Percentiles rank a stretch among this genome's conserved stretches.
phyloP scores from a whole-genome alignment of 2,797 vertebrate species.

The Spinus pinus region DNA sequence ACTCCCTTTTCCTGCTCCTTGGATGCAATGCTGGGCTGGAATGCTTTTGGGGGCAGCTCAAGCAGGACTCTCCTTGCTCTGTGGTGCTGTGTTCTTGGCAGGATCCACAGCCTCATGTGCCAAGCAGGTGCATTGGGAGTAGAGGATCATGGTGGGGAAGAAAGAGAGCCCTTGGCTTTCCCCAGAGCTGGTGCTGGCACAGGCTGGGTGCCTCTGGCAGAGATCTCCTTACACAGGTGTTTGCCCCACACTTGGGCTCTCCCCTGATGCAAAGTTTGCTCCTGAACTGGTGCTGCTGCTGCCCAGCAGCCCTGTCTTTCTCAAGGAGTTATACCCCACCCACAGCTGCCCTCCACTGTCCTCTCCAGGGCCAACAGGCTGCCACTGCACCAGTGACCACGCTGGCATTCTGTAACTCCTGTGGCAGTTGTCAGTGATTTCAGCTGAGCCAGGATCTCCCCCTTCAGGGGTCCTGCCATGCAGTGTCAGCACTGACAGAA shows the following conservation, averaged over 20 bases:
- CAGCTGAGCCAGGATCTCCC: background rate
- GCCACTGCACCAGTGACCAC: background rate
- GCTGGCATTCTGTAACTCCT: background rate
- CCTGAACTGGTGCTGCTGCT: background rate
- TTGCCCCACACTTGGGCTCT: background rate
- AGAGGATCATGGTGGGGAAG: background rate
- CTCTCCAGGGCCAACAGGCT: background rate
- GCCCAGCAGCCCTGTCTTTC: background rate
- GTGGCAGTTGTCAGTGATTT: background rate
- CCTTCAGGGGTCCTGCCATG: background rate
- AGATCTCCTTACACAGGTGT: background rate
- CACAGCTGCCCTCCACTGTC: background rate
- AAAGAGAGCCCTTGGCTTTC: background rate
- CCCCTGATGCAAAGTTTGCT: background rate
- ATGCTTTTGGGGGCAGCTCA: background rate
- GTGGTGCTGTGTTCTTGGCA: background rate
- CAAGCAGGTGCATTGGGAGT: background rate
- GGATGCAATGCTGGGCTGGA: background rate
- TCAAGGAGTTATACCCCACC: background rate
- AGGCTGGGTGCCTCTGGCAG: background rate
- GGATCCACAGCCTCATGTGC: rapidly evolving
- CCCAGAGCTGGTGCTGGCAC: background rate
- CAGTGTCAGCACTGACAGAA: background rate
- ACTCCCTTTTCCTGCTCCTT: background rate
- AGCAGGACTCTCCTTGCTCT: background rate